A percentile compares a stretch with the other conserved stretches of the same genome.
Evolutionary conservation across 2,113 vertebrate species (phyloP).

Genomic region (Oryzias curvinotus): DNA sequence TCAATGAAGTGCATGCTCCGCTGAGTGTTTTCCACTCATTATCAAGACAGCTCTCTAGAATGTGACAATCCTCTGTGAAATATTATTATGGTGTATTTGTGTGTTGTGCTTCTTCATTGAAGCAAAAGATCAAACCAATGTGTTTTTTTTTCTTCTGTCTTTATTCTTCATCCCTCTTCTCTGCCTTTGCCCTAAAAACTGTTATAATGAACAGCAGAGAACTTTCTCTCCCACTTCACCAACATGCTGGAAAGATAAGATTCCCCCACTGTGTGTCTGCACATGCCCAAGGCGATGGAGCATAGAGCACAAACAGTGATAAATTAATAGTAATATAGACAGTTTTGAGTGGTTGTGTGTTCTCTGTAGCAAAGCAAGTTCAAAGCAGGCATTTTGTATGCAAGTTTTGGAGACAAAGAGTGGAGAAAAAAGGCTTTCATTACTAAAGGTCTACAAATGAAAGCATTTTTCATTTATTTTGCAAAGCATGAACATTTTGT

Average conservation of each 20-base stretch:
- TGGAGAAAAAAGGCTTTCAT: neutral
- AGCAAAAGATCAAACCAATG: slow-evolving; percentile 10
- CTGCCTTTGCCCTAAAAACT: slow-evolving; percentile 30
- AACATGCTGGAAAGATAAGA: slow-evolving; percentile 48
- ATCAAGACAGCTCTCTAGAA: slow-evolving; percentile 20
- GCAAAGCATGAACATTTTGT: slow-evolving; percentile 1
- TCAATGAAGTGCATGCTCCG: slow-evolving; percentile 18
- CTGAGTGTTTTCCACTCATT: slow-evolving; percentile 32
- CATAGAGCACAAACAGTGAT: slow-evolving; percentile 35
- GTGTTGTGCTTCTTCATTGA: slow-evolving; percentile 19
- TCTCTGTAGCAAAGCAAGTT: slow-evolving; percentile 31
- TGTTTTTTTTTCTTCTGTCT: slow-evolving; percentile 20
- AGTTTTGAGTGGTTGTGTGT: slow-evolving; percentile 25
- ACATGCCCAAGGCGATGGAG: slow-evolving; percentile 42
- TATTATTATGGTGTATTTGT: slow-evolving; percentile 22
- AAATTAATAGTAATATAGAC: slow-evolving; percentile 61
- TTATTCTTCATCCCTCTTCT: slow-evolving; percentile 12
- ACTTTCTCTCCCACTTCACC: slow-evolving; percentile 47
- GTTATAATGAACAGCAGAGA: slow-evolving; percentile 48
- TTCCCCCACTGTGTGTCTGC: slow-evolving; percentile 48
- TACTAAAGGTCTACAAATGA: slow-evolving; percentile 1
- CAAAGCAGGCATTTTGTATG: slow-evolving; percentile 22
- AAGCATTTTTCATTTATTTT: slow-evolving; percentile 3
- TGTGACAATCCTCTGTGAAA: slow-evolving; percentile 29
- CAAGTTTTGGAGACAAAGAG: neutral